Evolutionary conservation across 1,140 invertebrate species (phyloP).

Genomic region (Hycleus phaleratus): DNA sequence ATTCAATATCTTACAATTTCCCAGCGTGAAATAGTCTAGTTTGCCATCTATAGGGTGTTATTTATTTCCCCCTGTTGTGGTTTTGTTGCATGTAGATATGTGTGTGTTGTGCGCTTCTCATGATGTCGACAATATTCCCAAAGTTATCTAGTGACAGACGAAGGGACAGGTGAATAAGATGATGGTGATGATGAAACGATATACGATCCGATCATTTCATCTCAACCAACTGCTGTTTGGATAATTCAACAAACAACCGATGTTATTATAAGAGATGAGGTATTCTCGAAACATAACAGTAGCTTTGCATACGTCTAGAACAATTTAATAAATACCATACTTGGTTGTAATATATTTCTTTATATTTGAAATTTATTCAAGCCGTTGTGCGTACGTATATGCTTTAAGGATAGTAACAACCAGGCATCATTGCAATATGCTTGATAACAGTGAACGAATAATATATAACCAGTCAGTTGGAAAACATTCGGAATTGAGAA

Average conservation of each 20-base stretch:
- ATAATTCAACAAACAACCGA: slow-evolving; percentile 14
- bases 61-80: slow-evolving; percentile 7
- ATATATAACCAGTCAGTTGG: too few relatives aligned
- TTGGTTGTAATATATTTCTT: too few relatives aligned
- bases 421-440: too few relatives aligned
- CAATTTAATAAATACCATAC: too few relatives aligned
- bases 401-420: too few relatives aligned
- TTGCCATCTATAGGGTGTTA: slow-evolving; percentile 2
- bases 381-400: too few relatives aligned
- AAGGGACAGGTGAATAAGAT: slow-evolving; percentile 9
- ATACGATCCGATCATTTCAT: slow-evolving; percentile 13
- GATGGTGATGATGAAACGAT: slow-evolving; percentile 9
- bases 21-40: slow-evolving; percentile 12
- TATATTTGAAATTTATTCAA: too few relatives aligned
- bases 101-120: slow-evolving; percentile 6
- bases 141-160: slow-evolving; percentile 4
- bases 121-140: background rate
- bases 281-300: background rate
- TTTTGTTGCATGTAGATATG: background rate
- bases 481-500: too few relatives aligned
- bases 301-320: too few relatives aligned
- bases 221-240: slow-evolving; percentile 10
- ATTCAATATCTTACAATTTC: slow-evolving; percentile 27
- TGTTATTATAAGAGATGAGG: background rate
- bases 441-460: too few relatives aligned